Conservation (phyloP, 2,888 invertebrate species). For the Sphaeridia pumilis region DNA sequence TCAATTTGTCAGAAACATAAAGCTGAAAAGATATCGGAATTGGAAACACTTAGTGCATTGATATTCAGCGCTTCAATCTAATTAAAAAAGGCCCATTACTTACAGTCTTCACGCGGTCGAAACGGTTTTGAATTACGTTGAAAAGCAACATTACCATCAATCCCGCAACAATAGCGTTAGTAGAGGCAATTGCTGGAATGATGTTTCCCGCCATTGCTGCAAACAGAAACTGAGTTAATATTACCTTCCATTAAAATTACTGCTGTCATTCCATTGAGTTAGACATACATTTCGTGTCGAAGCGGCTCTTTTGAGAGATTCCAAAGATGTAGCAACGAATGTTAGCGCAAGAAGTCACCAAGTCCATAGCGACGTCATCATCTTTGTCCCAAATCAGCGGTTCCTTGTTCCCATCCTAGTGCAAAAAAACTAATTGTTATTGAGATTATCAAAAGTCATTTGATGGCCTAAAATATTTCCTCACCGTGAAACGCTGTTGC, state of each 20-base stretch:
- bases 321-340: conserved; percentile 81
- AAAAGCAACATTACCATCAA: conserved; percentile 83
- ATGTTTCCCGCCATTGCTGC: conserved; percentile 94
- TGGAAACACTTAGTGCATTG: not conserved
- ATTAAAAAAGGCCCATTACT: conserved; percentile 16
- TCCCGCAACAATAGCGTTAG: conserved; percentile 95
- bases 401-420: conserved; percentile 47
- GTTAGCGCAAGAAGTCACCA: conserved; percentile 91
- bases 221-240: not conserved
- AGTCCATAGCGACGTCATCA: conserved; percentile 83
- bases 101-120: conserved; percentile 60
- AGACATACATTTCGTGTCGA: conserved; percentile 85
- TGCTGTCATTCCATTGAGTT: not conserved
- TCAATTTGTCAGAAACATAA: conserved; percentile 43
- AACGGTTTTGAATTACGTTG: conserved; percentile 55
- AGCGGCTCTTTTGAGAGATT: conserved; percentile 73
- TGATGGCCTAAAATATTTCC: conserved; percentile 8
- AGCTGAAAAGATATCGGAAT: conserved; percentile 36
- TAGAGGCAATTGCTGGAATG: conserved; percentile 97
- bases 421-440: not conserved
- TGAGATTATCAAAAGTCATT: not conserved
- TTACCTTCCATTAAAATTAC: not conserved
- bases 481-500: conserved; percentile 47
- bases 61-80: not conserved
- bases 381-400: conserved; percentile 93